Base-by-base conservation (phyloP, 2,888 invertebrate species). In the Lagria hirta region DNA sequence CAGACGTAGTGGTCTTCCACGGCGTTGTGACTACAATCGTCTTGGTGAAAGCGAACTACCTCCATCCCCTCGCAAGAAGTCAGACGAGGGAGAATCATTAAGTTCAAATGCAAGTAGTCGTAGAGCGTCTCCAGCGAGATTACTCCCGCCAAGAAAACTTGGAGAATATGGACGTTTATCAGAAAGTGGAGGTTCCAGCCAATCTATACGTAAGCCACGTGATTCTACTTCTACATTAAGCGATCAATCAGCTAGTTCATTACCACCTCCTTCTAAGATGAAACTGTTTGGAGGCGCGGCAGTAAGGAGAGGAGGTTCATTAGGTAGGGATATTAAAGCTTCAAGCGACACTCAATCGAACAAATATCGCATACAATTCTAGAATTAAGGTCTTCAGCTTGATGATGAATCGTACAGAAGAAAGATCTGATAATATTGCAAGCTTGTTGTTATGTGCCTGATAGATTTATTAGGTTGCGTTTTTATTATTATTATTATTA, bases 321-420 rank as follows among this genome's bases (percentile, higher is more conserved):
- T 75, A 27, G 78, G 79, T 3, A 76, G 81, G 55, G 81, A 81
- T 40, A 65, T 67, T 44, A 72, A 73, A 55, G 63, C 63, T 29
- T 67, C 66, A 36, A 64, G 64, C 24, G 71, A 71, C 46, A 76
- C 78, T 22, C 69, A 80, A 43, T 81, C 80, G 14, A 83, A 80
- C 64, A 84, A 84, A 67, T 86, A 85, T 66, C 78, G 85, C 47
- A 86, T 86, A 63, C 86, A 86, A 64, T 86, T 86, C 69, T 86
- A 74, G 68, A 15, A 44, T 46, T 17, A 12, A 12, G 13, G 20
- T 32, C 5, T 28, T 12, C 15, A 29, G 16, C 14, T 32, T 11
- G 17, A 29, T 11, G 30, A 21, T 26, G 17, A n/a, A n/a, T n/a
- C n/a, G n/a, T n/a, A n/a, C n/a, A n/a, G n/a, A n/a, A n/a, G 8